These are phyloP conservation scores for Glyptemys insculpta DNA, from an alignment of 2,797 vertebrate genomes.

Conservation along the genomic window DNA sequence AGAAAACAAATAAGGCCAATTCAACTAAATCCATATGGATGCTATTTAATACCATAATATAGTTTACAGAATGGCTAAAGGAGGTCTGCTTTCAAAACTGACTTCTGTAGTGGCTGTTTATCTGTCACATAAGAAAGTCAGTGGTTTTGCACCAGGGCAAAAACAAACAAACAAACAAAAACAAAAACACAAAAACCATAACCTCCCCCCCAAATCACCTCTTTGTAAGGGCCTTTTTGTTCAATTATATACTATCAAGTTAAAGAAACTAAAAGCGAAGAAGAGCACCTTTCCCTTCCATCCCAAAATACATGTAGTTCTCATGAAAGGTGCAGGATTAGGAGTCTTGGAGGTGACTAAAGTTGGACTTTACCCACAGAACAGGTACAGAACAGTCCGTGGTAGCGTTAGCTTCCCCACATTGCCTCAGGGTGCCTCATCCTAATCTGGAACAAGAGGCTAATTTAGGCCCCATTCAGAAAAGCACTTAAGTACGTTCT, in stretches of 20 bases:
- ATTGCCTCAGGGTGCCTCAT: background rate
- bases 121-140: conserved; percentile 23
- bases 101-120: background rate
- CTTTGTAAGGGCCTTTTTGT: background rate
- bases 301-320: background rate
- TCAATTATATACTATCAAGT: background rate
- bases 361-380: background rate
- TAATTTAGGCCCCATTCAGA: background rate
- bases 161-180: background rate
- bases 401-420: accelerated
- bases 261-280: background rate
- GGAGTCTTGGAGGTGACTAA: background rate
- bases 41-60: conserved; percentile 66
- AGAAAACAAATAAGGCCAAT: conserved; percentile 55
- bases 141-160: background rate
- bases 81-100: conserved; percentile 46
- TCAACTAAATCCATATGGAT: conserved; percentile 31
- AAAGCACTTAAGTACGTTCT: background rate
- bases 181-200: background rate
- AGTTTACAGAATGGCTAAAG: conserved; percentile 50
- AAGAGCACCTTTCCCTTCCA: background rate
- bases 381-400: background rate
- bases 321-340: background rate
- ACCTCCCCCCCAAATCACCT: background rate
- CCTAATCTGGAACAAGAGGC: background rate